These are phyloP conservation scores for Gorsachius goisagi DNA, from an alignment of 2,113 vertebrate genomes.

Conservation along the genomic window DNA sequence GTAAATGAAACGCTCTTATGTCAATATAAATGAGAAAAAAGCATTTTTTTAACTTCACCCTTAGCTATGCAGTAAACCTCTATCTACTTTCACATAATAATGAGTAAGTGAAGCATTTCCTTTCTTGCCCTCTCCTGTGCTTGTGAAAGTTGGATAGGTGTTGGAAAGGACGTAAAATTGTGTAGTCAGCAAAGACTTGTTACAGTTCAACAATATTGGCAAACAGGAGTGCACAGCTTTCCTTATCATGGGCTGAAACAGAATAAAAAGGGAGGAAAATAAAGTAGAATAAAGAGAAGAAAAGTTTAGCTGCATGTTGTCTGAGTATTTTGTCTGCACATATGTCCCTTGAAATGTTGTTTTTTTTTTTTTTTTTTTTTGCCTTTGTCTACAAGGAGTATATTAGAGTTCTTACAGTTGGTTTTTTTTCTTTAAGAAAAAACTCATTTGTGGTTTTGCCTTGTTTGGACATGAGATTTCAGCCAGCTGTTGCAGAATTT, in stretches of 20 bases:
- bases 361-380: not conserved
- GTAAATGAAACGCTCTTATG: not conserved
- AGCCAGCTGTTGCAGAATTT: not conserved
- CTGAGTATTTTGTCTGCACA: not conserved
- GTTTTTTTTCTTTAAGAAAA: not conserved
- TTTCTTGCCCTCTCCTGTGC: not conserved
- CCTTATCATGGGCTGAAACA: not conserved
- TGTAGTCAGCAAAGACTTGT: not conserved
- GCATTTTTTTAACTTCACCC: not conserved
- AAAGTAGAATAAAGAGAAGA: not conserved
- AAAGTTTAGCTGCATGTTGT: not conserved
- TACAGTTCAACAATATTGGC: not conserved
- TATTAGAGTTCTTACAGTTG: not conserved
- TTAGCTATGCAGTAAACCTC: not conserved
- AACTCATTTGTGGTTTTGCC: not conserved
- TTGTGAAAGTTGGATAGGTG: not conserved
- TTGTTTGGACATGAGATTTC: not conserved
- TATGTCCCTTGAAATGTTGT: not conserved
- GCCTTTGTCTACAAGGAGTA: not conserved
- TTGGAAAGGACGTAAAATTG: not conserved
- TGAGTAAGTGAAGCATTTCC: not conserved
- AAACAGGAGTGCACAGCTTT: not conserved
- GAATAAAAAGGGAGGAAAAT: not conserved
- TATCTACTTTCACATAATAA: not conserved
- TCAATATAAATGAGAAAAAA: not conserved